Conservation (phyloP, 64 coral and sea anemone species). For the Montipora sp. region DNA sequence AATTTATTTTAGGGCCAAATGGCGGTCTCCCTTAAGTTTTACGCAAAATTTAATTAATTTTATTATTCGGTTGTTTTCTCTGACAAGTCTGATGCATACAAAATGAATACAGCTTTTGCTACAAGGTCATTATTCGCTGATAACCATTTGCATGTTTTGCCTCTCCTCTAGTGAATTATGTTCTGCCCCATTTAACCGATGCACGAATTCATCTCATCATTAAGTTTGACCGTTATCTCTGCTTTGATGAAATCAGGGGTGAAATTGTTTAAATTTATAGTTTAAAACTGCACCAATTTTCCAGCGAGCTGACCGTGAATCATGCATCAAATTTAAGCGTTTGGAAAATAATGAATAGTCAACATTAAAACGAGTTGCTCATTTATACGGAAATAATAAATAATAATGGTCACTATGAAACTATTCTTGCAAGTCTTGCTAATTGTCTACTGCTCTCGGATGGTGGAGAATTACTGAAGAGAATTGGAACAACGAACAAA, state of each 20-base stretch:
- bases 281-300: too few species aligned
- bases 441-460: not conserved
- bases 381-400: not conserved
- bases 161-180: too few species aligned
- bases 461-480: not conserved
- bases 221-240: not conserved
- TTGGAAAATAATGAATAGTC: too few species aligned
- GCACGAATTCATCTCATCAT: not conserved
- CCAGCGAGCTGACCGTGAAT: too few species aligned
- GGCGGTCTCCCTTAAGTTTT: constrained; percentile 4
- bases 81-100: not conserved
- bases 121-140: not conserved
- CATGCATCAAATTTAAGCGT: too few species aligned
- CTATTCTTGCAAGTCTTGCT: not conserved
- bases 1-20: not conserved
- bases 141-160: not conserved
- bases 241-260: too few species aligned
- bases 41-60: constrained; percentile 31
- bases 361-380: too few species aligned
- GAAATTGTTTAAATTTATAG: too few species aligned
- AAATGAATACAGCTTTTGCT: not conserved
- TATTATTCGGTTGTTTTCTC: not conserved
- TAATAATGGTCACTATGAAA: not conserved
- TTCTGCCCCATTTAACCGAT: too few species aligned
- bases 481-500: not conserved